Base-by-base conservation (phyloP, 2,888 invertebrate genomes). In the Volucella inflata region DNA sequence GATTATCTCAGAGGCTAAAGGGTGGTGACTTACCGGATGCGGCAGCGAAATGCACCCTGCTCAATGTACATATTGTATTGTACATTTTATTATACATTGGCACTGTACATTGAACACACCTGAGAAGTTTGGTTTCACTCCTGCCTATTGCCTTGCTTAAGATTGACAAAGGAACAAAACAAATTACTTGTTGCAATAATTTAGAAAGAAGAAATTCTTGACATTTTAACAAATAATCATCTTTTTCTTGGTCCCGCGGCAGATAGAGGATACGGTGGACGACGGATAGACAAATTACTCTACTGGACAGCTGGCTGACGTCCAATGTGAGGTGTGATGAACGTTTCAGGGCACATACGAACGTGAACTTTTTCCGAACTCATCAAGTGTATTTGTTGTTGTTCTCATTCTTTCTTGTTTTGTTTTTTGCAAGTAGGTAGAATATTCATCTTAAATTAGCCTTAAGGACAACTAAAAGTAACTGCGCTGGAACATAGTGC, bases 21-120 rank as follows among this genome's bases (percentile, higher is more conserved):
- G 85, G 81, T 85, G 85, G 85, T 85, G 85, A 81, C 85, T 85
- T 85, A 85, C 85, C 81, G 85, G 85, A 81, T 81, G 76, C 71
- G 81, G 70, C 81, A 71, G 59, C 42, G 46, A 16, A 16, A 50
- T 85, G 85, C 85, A 85, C 76, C 76, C 68, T 21, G 21, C 21
- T 4, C 1, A 21, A 21, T 4, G 21, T 21, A 21, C 21, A 21
- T 21, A 21, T 21, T n/a, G n/a, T n/a, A n/a, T n/a, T n/a, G n/a
- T n/a, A n/a, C n/a, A 21, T 21, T 21, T 2, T 21, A 2, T 21
- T 21, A 21, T 3, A 21, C 21, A 21, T 21, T 21, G 2, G 21
- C 21, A 21, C 21, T 21, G 2, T 3, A 21, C 21, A 21, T 4
- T 21, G 2, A 0, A 21, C 3, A 21, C 21, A 21, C 65, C 64